Percentiles rank a stretch among this genome's conserved stretches.
Evolutionary conservation across 2,113 vertebrate genomes (phyloP).

Genomic region (Thunnus maccoyii): DNA sequence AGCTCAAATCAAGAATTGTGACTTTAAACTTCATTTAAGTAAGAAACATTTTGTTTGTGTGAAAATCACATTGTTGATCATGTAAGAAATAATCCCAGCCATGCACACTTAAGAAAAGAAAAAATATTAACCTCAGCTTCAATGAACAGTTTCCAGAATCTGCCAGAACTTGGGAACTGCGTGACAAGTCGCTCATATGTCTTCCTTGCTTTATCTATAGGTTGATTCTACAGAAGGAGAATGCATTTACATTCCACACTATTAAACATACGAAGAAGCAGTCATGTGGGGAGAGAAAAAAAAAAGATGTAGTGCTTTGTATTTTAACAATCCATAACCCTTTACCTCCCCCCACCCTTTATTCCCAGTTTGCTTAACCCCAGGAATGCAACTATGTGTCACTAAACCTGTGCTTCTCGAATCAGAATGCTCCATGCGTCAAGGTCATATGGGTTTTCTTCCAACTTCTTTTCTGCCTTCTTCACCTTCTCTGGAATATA

Average conservation of each 20-base stretch:
- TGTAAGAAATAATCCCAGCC: slow-evolving; percentile 74
- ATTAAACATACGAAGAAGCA: slow-evolving; percentile 61
- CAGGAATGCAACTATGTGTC: slow-evolving; percentile 99
- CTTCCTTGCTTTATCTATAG: slow-evolving; percentile 99
- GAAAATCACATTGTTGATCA: slow-evolving; percentile 90
- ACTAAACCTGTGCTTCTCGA: slow-evolving; percentile 99
- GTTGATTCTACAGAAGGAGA: slow-evolving; percentile 98
- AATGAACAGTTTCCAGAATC: slow-evolving; percentile 99
- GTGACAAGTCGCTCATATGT: slow-evolving; percentile 99
- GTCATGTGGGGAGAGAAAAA: neutral
- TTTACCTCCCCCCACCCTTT: slow-evolving; percentile 56
- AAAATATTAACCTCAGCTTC: slow-evolving; percentile 99
- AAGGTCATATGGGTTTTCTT: slow-evolving; percentile 99
- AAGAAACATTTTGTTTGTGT: slow-evolving; percentile 78
- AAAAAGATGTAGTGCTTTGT: slow-evolving; percentile 40
- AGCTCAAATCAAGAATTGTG: slow-evolving; percentile 68
- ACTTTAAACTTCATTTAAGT: slow-evolving; percentile 68
- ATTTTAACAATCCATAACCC: slow-evolving; percentile 29
- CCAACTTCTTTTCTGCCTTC: slow-evolving; percentile 99
- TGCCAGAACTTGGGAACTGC: slow-evolving; percentile 99
- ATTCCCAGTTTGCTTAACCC: slow-evolving; percentile 78
- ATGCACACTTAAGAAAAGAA: slow-evolving; percentile 83
- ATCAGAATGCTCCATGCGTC: slow-evolving; percentile 99
- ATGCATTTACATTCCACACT: slow-evolving; percentile 92
- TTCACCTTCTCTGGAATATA: slow-evolving; percentile 99